phyloP scores from a whole-genome alignment of 2,888 invertebrate species.

The Metalampra italica region DNA sequence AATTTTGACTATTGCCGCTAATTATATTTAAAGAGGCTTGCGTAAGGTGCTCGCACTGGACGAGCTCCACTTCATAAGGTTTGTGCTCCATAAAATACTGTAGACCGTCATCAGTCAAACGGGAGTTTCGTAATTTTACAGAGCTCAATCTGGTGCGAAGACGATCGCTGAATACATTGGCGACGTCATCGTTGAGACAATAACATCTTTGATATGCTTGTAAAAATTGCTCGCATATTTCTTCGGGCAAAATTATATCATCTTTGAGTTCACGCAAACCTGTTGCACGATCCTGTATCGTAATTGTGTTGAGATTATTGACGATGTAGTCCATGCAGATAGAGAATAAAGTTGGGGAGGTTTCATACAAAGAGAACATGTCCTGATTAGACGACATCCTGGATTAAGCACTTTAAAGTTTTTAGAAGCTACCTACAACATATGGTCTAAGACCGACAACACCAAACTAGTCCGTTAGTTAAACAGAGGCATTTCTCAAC shows the following conservation, averaged over 20 bases:
- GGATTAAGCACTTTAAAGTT: conserved; percentile 15
- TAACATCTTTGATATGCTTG: conserved; percentile 74
- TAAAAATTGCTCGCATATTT: conserved; percentile 84
- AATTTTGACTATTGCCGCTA: conserved; percentile 82
- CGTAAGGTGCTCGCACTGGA: conserved; percentile 84
- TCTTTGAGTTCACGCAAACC: conserved; percentile 75
- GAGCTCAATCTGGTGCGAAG: conserved; percentile 82
- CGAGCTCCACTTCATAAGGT: conserved; percentile 85
- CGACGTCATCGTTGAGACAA: conserved; percentile 82
- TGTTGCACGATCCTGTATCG: conserved; percentile 60
- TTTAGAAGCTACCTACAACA: too few relatives aligned
- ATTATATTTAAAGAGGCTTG: conserved; percentile 81
- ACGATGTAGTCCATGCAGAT: conserved; percentile 81
- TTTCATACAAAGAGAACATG: conserved; percentile 46
- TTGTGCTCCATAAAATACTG: conserved; percentile 85
- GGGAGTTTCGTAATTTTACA: conserved; percentile 84
- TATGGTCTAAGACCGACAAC: too few relatives aligned
- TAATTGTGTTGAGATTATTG: conserved; percentile 80
- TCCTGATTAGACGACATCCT: conserved; percentile 42
- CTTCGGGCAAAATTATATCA: conserved; percentile 82
- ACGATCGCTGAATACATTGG: conserved; percentile 84
- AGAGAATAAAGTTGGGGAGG: conserved; percentile 79
- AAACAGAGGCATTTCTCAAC: too few relatives aligned
- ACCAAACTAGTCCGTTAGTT: too few relatives aligned
- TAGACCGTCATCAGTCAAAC: conserved; percentile 85